Evolutionary conservation across 2,797 vertebrate species (phyloP).

Genomic region (Gymnoscopelus microlampas): DNA sequence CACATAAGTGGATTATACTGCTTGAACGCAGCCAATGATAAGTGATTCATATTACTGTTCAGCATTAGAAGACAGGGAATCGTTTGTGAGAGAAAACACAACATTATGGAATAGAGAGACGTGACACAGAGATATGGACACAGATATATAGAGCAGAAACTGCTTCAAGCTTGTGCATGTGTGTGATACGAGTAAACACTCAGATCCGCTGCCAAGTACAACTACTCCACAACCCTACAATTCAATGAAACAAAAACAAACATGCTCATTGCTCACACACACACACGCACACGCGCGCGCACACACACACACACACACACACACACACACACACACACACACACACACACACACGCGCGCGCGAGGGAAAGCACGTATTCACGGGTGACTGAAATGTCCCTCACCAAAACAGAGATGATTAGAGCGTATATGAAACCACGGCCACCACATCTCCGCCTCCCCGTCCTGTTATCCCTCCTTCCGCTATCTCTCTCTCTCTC

Average conservation of each 20-base stretch:
- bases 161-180: constrained; percentile 18
- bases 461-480: constrained; percentile 30
- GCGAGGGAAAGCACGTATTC: background rate
- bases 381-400: constrained; percentile 46
- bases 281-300: constrained; percentile 21
- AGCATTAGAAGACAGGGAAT: too few relatives aligned
- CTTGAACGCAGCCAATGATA: too few relatives aligned
- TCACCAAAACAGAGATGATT: constrained; percentile 63
- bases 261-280: constrained; percentile 4
- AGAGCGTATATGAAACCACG: constrained; percentile 55
- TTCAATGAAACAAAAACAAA: constrained; percentile 40
- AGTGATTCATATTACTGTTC: too few relatives aligned
- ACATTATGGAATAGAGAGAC: background rate
- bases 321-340: constrained; percentile 26
- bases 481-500: constrained; percentile 15
- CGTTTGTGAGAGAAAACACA: too few relatives aligned
- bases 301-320: background rate
- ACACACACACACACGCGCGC: constrained; percentile 15
- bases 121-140: constrained; percentile 14
- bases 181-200: constrained; percentile 18
- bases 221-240: constrained; percentile 51
- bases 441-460: constrained; percentile 44
- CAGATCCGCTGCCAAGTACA: constrained; percentile 54
- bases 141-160: constrained; percentile 36
- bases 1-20: too few relatives aligned